phyloP scores from a whole-genome alignment of 2,888 invertebrate species.

The Philaethria dido region DNA sequence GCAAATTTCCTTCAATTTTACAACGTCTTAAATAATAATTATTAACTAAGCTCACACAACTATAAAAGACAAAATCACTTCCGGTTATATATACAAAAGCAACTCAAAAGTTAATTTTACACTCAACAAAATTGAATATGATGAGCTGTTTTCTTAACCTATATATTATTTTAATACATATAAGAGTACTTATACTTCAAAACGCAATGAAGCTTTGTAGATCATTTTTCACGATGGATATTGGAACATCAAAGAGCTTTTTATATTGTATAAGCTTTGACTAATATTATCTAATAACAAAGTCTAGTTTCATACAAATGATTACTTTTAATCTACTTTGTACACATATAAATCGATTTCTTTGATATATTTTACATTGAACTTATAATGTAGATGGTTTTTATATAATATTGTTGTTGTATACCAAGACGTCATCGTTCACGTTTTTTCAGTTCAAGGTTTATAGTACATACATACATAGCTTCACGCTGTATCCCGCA shows the following conservation, averaged over 20 bases:
- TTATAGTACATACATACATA: too few species aligned
- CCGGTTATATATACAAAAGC: not conserved
- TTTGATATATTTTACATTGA: constrained; percentile 6
- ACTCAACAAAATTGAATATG: constrained; percentile 21
- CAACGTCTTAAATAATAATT: too few species aligned
- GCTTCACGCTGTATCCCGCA: too few species aligned
- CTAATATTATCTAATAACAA: constrained; percentile 14
- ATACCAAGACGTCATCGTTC: not conserved
- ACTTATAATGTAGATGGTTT: not conserved
- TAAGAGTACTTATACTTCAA: constrained; percentile 2
- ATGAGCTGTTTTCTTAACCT: constrained; percentile 30
- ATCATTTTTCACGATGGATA: constrained; percentile 24
- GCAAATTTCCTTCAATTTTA: too few species aligned
- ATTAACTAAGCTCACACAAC: too few species aligned
- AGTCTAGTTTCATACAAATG: not conserved
- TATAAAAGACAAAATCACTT: not conserved
- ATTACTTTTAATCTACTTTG: not conserved
- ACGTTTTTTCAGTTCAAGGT: not conserved
- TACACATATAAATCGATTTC: constrained; percentile 1
- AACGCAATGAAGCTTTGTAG: not conserved
- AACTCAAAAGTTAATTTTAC: not conserved
- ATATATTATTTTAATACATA: constrained; percentile 23
- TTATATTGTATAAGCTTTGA: not conserved
- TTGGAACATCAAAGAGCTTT: constrained; percentile 29
- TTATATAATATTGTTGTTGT: not conserved